Percentiles rank a stretch among this genome's conserved stretches.
Evolutionary conservation across 2,797 vertebrate species (phyloP).

Genomic region (Nyctalus aviator): DNA sequence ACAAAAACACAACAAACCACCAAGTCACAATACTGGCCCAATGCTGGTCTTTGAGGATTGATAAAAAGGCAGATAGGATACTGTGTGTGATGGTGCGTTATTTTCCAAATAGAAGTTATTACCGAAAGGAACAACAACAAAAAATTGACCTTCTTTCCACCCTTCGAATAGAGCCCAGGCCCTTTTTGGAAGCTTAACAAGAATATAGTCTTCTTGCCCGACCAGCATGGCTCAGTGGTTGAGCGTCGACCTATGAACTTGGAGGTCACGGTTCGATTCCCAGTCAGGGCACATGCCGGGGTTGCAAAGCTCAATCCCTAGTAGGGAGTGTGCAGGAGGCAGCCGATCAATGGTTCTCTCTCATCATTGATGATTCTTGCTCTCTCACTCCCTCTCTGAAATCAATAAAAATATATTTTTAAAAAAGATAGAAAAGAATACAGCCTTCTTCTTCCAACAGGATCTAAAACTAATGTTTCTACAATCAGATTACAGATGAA

Average conservation of each 20-base stretch:
- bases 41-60: background rate
- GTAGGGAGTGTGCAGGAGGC: background rate
- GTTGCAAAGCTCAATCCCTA: background rate
- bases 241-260: too few relatives aligned
- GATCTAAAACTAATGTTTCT: background rate
- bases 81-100: rapidly evolving
- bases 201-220: background rate
- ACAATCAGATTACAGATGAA: conserved; percentile 19
- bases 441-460: background rate
- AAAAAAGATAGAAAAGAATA: background rate
- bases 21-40: background rate
- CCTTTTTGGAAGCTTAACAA: background rate
- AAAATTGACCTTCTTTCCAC: background rate
- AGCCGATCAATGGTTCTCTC: too few relatives aligned
- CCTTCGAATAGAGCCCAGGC: background rate
- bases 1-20: background rate
- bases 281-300: background rate
- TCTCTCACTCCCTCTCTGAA: background rate
- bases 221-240: too few relatives aligned
- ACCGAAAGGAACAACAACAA: background rate
- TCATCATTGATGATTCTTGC: background rate
- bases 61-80: background rate
- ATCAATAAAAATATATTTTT: background rate
- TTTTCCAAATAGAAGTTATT: background rate
- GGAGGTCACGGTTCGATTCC: background rate